Evolutionary conservation across 2,797 vertebrate species (phyloP).

Genomic region (Schizopygopsis malacanthus): DNA sequence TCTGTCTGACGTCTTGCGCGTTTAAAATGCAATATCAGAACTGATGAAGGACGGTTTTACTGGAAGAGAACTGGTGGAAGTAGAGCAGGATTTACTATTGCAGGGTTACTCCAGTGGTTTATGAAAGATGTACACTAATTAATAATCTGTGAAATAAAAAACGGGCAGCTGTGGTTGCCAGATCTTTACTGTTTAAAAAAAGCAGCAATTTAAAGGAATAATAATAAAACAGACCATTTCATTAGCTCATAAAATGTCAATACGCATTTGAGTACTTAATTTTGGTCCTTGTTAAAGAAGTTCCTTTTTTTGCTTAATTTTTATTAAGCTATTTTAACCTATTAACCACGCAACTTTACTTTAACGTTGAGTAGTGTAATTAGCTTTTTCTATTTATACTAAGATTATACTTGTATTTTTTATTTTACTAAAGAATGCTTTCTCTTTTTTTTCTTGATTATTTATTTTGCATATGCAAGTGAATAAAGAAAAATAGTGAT

Average conservation of each 20-base stretch:
- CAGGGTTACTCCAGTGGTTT: background rate
- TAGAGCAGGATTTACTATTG: background rate
- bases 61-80: background rate
- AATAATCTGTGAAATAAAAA: background rate
- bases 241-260: background rate
- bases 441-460: no score
- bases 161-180: background rate
- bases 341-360: no score
- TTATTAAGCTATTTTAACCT: no score
- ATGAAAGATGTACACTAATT: no score
- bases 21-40: background rate
- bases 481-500: no score
- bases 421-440: no score
- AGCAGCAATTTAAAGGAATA: background rate
- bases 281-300: background rate
- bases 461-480: no score
- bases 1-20: background rate
- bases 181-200: background rate
- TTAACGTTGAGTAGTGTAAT: no score
- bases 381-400: no score
- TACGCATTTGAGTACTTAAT: background rate
- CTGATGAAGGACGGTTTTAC: background rate
- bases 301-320: no score
- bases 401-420: no score
- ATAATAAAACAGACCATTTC: background rate